phyloP scores from a whole-genome alignment of 1,140 invertebrate genomes.

The Anoplophora glabripennis region DNA sequence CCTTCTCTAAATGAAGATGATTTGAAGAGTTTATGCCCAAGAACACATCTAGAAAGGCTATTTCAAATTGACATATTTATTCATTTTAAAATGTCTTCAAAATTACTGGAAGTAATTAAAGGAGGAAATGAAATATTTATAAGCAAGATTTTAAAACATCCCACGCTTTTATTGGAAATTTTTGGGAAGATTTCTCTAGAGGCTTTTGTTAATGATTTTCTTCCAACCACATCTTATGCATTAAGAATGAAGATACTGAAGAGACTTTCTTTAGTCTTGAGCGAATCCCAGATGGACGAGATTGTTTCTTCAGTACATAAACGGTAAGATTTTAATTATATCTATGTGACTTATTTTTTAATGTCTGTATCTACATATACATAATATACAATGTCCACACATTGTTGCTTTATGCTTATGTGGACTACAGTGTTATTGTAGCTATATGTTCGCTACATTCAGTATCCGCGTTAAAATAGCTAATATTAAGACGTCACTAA shows the following conservation, averaged over 20 bases:
- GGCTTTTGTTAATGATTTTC: slow-evolving; percentile 9
- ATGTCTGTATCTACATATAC: too few species aligned
- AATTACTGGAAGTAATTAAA: slow-evolving; percentile 8
- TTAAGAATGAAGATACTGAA: slow-evolving; percentile 17
- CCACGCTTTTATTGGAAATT: slow-evolving; percentile 9
- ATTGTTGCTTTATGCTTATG: too few species aligned
- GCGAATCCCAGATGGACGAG: not conserved
- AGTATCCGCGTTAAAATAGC: too few species aligned
- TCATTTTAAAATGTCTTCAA: not conserved
- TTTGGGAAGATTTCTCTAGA: not conserved
- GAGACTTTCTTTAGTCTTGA: slow-evolving; percentile 1
- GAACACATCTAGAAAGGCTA: slow-evolving; percentile 12
- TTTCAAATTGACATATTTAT: slow-evolving; percentile 16
- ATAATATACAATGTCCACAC: too few species aligned
- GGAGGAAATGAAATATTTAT: slow-evolving; percentile 16
- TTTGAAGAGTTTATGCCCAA: slow-evolving; percentile 1
- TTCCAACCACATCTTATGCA: slow-evolving; percentile 8
- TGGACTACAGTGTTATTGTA: too few species aligned
- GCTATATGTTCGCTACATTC: too few species aligned
- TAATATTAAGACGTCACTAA: too few species aligned
- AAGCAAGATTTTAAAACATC: slow-evolving; percentile 14
- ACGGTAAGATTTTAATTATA: too few species aligned
- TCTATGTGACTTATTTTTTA: too few species aligned
- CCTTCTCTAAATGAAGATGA: not conserved
- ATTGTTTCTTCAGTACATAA: not conserved